Base-by-base conservation (phyloP, 2,888 invertebrate species). In the Eupsilia transversa region DNA sequence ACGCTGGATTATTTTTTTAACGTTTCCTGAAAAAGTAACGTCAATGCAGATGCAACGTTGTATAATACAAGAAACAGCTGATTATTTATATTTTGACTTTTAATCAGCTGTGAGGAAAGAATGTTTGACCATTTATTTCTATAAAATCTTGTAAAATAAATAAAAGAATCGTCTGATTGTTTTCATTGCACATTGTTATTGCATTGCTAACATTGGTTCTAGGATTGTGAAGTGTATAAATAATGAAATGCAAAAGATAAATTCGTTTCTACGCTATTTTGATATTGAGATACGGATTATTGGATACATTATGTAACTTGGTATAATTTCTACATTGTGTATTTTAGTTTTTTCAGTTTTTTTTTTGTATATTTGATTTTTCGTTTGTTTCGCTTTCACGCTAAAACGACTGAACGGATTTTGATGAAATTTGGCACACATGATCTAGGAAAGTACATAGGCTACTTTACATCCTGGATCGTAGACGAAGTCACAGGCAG, bases 41-140 rank as follows among this genome's bases (percentile, higher is more conserved):
- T 14, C 5, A 7, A 27, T 27, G 41, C 33, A 52, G 30, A 20
- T 52, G 27, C 41, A 20, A 56, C 6, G 17, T n/a, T 46, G 12
- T 10, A 2, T 20, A 3, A 23, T 10, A 35, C 20, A 35, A 20
- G 20, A 23, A 64, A 27, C 30, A 33, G 20, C 59, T 0, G 52
- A 43, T 75, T 75, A 52, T 75, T 74, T 75, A 27, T 52, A 75
- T 66, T 65, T 75, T 75, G 59, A 75, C 35, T 67, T 54, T 35
- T 7, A 54, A 75, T 75, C 43, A 43, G 59, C 35, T 60, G 60
- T 46, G n/a, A 60, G 43, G 20, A 14, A 17, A 12, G 3, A 59
- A 60, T 75, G 75, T 67, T 67, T 76, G 60, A 54, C 43, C n/a
- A 0, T n/a, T 59, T 75, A 43, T 43, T 10, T 61, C 54, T 54